Evolutionary conservation across 2,113 vertebrate genomes (phyloP).

Genomic region (Bubo scandiacus): DNA sequence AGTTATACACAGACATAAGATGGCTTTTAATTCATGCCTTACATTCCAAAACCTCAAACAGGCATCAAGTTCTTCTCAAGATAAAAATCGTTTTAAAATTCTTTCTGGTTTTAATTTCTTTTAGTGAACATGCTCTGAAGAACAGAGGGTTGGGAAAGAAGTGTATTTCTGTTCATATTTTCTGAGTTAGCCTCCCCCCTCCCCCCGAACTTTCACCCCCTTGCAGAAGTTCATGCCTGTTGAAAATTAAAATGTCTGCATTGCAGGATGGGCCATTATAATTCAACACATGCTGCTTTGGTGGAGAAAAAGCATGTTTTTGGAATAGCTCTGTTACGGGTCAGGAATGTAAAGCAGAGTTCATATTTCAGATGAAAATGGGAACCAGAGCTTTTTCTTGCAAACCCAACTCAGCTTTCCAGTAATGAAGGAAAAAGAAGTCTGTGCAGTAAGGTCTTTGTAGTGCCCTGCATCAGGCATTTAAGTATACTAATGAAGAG

Average conservation of each 20-base stretch:
- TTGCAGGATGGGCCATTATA: conserved; percentile 42
- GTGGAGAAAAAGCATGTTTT: conserved; percentile 36
- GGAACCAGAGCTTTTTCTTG: conserved; percentile 21
- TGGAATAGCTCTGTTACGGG: conserved; percentile 50
- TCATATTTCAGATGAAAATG: conserved; percentile 52
- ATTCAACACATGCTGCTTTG: conserved; percentile 58
- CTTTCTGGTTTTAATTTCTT: conserved; percentile 28
- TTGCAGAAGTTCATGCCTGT: conserved; percentile 33
- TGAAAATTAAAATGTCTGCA: conserved; percentile 58
- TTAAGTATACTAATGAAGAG: background rate
- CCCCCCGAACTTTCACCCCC: conserved; percentile 17
- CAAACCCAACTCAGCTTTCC: background rate
- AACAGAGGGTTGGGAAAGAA: background rate
- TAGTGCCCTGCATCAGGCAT: background rate
- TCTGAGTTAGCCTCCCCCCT: background rate
- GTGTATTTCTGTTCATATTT: conserved; percentile 26
- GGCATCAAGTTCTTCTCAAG: background rate
- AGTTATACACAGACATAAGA: background rate
- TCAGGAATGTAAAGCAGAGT: conserved; percentile 56
- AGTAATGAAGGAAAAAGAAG: background rate
- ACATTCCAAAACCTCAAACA: background rate
- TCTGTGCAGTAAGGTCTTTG: background rate
- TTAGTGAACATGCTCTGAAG: background rate
- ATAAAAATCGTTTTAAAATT: background rate
- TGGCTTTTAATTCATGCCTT: background rate